These are phyloP conservation scores for Drosophila ohnishii DNA, from an alignment of 1,140 invertebrate genomes.

Conservation along the genomic window DNA sequence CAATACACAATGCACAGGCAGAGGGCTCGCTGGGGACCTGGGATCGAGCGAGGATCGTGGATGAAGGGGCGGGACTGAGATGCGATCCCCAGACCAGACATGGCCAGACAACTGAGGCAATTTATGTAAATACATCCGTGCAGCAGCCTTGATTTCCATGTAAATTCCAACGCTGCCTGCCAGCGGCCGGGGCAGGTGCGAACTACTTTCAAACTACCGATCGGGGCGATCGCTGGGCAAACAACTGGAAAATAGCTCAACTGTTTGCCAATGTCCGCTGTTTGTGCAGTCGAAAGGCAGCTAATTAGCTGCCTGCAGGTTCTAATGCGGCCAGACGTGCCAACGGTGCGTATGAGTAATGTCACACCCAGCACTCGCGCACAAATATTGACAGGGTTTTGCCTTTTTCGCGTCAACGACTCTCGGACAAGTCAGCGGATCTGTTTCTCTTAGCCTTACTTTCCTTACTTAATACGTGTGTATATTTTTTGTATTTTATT, in stretches of 20 bases:
- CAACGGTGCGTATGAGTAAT: slow-evolving; percentile 74
- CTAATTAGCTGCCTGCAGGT: slow-evolving; percentile 65
- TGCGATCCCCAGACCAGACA: slow-evolving; percentile 29
- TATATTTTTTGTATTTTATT: background rate
- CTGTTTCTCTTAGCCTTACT: slow-evolving; percentile 11
- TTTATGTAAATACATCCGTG: slow-evolving; percentile 64
- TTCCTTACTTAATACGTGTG: background rate
- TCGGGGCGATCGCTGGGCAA: slow-evolving; percentile 28
- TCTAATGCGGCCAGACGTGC: slow-evolving; percentile 69
- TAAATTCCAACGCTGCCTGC: slow-evolving; percentile 31
- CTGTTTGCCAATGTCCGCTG: slow-evolving; percentile 31
- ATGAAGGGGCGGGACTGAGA: slow-evolving; percentile 15
- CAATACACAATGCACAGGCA: slow-evolving; percentile 62
- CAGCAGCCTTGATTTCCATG: slow-evolving; percentile 69
- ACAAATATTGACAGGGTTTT: slow-evolving; percentile 43
- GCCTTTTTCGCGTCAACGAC: slow-evolving; percentile 64
- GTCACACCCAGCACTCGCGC: slow-evolving; percentile 56
- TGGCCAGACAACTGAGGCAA: slow-evolving; percentile 30
- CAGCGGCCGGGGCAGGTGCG: slow-evolving; percentile 54
- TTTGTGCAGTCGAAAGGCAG: slow-evolving; percentile 50
- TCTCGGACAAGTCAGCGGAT: slow-evolving; percentile 62
- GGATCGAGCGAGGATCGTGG: slow-evolving; percentile 1
- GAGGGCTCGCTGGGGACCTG: slow-evolving; percentile 2
- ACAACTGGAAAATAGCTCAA: slow-evolving; percentile 12
- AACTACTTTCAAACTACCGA: slow-evolving; percentile 74